phyloP scores from a whole-genome alignment of 2,797 vertebrate genomes.

The Alectoris magna region DNA sequence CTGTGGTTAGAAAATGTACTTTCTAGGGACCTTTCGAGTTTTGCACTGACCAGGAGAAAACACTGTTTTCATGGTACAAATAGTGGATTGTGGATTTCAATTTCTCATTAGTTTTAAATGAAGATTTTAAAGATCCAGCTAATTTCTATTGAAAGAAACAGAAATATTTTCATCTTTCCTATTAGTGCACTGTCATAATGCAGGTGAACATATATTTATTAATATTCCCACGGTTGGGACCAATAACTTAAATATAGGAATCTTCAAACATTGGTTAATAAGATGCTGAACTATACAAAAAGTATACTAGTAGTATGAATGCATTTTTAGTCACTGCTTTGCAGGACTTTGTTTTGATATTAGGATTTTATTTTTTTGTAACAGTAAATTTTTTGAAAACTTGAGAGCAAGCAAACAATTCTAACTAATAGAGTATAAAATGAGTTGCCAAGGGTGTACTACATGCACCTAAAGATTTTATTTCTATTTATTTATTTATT shows the following conservation, averaged over 20 bases:
- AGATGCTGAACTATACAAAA: neutral
- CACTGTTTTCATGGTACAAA: neutral
- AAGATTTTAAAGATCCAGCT: accelerated
- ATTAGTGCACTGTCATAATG: neutral
- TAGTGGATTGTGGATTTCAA: neutral
- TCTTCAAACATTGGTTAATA: neutral
- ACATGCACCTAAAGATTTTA: neutral
- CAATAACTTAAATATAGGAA: neutral
- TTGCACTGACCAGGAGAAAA: neutral
- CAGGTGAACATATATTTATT: neutral
- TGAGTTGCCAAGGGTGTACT: neutral
- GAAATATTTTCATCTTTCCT: neutral
- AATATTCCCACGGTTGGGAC: neutral
- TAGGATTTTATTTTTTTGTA: neutral
- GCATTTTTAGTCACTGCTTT: neutral
- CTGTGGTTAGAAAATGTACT: neutral
- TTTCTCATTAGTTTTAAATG: neutral
- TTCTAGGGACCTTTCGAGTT: neutral
- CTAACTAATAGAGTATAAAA: neutral
- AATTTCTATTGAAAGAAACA: neutral
- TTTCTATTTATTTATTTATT: too few relatives aligned
- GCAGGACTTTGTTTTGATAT: neutral
- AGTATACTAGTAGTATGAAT: neutral
- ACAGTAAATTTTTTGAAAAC: neutral
- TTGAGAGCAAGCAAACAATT: neutral